Conservation (phyloP, 2,797 vertebrate genomes). For the Diplodus puntazzo region DNA sequence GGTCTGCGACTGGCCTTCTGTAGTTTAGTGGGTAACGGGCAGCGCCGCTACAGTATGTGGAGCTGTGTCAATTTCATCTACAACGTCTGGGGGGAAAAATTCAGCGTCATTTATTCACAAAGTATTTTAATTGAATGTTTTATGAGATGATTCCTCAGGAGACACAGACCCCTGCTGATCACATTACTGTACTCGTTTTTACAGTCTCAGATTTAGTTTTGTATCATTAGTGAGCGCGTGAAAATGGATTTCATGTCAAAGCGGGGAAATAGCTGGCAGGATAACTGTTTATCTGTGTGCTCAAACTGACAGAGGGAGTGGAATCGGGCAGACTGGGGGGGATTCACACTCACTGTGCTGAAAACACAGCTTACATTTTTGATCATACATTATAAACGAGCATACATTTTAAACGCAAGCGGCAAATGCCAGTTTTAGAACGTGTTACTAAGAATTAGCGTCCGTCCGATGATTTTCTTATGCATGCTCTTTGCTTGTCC, state of each 20-base stretch:
- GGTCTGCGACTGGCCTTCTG: constrained; percentile 29
- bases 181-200: background rate
- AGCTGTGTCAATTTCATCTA: constrained; percentile 12
- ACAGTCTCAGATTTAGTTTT: background rate
- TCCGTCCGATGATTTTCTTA: background rate
- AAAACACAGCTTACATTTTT: background rate
- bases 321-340: background rate
- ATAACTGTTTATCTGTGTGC: background rate
- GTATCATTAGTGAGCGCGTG: background rate
- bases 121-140: background rate
- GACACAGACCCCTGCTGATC: background rate
- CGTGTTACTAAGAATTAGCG: too few species aligned
- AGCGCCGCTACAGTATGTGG: background rate
- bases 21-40: constrained; percentile 12
- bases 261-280: background rate
- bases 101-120: background rate
- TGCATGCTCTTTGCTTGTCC: background rate
- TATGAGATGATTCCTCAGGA: background rate
- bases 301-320: background rate
- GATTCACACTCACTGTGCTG: background rate
- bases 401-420: background rate
- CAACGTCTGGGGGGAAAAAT: background rate
- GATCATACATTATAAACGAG: background rate
- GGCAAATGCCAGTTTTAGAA: background rate
- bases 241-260: background rate